Conservation (phyloP, 2,888 invertebrate species). For the Cryptocephalus primarius region DNA sequence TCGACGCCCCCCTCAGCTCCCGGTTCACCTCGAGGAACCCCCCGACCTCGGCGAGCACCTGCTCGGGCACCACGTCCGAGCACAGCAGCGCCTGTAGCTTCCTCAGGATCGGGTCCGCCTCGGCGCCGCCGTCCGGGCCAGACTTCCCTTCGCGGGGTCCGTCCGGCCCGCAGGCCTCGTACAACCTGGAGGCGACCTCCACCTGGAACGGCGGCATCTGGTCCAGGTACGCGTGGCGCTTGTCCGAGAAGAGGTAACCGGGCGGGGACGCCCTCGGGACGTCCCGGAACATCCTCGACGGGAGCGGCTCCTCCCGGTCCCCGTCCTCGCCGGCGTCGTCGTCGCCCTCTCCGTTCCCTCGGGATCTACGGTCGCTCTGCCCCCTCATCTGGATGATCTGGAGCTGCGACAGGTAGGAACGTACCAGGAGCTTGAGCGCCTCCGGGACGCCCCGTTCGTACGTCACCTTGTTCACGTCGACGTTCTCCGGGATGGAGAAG, state of each 20-base stretch:
- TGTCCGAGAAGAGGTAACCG: slow-evolving; percentile 35
- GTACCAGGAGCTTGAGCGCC: slow-evolving; percentile 49
- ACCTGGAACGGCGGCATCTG: slow-evolving; percentile 41
- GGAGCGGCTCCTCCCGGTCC: slow-evolving; percentile 22
- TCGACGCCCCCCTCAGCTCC: slow-evolving; percentile 41
- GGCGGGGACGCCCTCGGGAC: slow-evolving; percentile 23
- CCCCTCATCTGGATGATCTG: slow-evolving; percentile 32
- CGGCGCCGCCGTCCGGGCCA: slow-evolving; percentile 5
- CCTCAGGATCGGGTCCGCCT: slow-evolving; percentile 29
- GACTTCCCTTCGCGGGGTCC: slow-evolving; percentile 10
- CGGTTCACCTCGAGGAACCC: slow-evolving; percentile 48
- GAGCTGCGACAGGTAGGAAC: slow-evolving; percentile 45
- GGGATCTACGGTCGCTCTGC: slow-evolving; percentile 6
- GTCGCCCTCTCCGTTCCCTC: slow-evolving; percentile 5
- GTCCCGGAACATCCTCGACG: no score
- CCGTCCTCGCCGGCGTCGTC: slow-evolving; percentile 20
- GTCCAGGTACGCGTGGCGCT: slow-evolving; percentile 39
- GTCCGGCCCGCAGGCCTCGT: slow-evolving; percentile 20
- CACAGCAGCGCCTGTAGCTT: slow-evolving; percentile 48
- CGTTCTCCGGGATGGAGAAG: slow-evolving; percentile 27
- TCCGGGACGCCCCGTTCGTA: slow-evolving; percentile 40
- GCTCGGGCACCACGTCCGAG: slow-evolving; percentile 42
- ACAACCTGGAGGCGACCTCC: slow-evolving; percentile 30
- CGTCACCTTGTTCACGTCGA: slow-evolving; percentile 29
- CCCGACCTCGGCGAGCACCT: slow-evolving; percentile 47